These are phyloP conservation scores for Luperina nickerlii DNA, from an alignment of 2,888 invertebrate genomes.

Conservation along the genomic window DNA sequence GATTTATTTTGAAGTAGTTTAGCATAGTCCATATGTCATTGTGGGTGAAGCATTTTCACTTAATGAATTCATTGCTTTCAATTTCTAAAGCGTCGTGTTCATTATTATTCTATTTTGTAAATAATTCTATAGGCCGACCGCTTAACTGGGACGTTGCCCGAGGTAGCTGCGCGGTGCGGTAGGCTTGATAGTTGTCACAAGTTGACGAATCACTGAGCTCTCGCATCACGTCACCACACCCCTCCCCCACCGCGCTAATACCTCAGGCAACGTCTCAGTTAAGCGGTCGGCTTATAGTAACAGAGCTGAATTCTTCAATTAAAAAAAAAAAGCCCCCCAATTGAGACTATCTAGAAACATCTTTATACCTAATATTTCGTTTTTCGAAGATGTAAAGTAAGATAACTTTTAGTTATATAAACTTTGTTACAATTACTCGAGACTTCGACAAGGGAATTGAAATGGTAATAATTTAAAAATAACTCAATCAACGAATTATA, in stretches of 20 bases:
- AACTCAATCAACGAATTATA: background rate
- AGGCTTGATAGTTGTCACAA: too few relatives aligned
- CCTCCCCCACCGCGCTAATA: too few relatives aligned
- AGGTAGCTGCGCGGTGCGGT: too few relatives aligned
- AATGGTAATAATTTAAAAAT: slow-evolving; percentile 25
- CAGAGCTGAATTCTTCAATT: background rate
- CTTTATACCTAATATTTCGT: background rate
- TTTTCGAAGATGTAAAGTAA: background rate
- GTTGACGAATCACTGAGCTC: too few relatives aligned
- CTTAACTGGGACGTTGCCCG: too few relatives aligned
- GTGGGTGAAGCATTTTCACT: background rate
- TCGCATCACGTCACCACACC: too few relatives aligned
- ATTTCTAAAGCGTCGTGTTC: background rate
- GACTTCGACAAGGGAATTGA: background rate
- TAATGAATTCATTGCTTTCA: slow-evolving; percentile 20
- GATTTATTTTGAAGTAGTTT: slow-evolving; percentile 33
- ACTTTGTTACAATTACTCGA: background rate
- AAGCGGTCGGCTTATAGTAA: too few relatives aligned
- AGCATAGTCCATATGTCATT: background rate
- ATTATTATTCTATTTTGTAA: background rate
- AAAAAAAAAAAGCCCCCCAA: background rate
- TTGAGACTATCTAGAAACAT: background rate
- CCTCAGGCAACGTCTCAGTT: too few relatives aligned
- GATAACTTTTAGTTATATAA: background rate
- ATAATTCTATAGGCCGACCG: background rate